Evolutionary conservation across 2,113 vertebrate species (phyloP).

Genomic region (Galbula dea): DNA sequence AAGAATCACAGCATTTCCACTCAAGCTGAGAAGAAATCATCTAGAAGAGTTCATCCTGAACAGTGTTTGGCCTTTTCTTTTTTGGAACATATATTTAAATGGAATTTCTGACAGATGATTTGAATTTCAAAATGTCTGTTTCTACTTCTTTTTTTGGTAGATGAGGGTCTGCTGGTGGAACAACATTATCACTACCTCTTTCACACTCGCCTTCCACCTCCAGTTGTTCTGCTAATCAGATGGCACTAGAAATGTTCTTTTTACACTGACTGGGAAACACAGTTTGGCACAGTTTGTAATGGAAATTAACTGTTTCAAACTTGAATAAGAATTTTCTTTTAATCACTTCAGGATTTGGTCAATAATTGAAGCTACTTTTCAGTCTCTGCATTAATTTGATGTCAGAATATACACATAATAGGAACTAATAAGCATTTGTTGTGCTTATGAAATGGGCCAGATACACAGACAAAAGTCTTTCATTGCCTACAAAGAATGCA

Average conservation of each 20-base stretch:
- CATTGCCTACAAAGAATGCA: background rate
- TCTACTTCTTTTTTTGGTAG: background rate
- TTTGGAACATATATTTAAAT: background rate
- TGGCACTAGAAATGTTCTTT: background rate
- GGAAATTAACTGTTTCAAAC: background rate
- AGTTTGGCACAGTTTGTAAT: background rate
- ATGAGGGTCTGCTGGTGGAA: background rate
- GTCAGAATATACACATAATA: background rate
- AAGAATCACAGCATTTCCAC: background rate
- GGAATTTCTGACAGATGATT: background rate
- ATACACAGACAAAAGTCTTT: background rate
- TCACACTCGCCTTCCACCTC: background rate
- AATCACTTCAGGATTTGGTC: background rate
- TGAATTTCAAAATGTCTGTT: background rate
- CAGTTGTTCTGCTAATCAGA: background rate
- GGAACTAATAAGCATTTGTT: background rate
- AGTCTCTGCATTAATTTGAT: background rate
- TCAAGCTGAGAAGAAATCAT: background rate
- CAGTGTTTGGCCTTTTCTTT: accelerated
- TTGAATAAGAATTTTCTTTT: background rate
- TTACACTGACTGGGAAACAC: background rate
- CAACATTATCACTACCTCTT: background rate
- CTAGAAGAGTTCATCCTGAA: background rate
- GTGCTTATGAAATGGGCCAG: background rate
- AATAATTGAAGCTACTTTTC: background rate